Conservation (phyloP, 23 tunicate genomes). For the Oikopleura dioica region DNA sequence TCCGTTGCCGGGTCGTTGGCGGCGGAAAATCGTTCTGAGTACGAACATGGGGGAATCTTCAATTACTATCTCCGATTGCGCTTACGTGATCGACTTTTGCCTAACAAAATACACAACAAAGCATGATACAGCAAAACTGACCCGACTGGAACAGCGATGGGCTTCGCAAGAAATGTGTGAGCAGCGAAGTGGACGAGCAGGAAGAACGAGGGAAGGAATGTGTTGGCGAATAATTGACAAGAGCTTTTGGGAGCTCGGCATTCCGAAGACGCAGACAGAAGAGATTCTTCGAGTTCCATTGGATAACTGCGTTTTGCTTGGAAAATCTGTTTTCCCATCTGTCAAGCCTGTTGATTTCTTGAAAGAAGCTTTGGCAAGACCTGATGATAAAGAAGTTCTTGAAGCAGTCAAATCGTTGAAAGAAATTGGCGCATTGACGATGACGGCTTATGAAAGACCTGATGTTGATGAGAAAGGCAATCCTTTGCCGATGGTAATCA, state of each 20-base stretch:
- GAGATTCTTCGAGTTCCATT: conserved; percentile 54
- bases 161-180: conserved; percentile 42
- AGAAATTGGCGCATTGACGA: conserved; percentile 60
- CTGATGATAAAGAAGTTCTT: too few relatives aligned
- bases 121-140: conserved; percentile 32
- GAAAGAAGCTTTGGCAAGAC: too few relatives aligned
- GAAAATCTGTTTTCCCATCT: background rate
- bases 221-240: conserved; percentile 30
- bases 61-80: conserved; percentile 65
- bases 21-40: conserved; percentile 21
- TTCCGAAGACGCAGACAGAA: conserved; percentile 25
- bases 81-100: conserved; percentile 79
- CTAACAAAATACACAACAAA: conserved; percentile 33
- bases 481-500: too few relatives aligned
- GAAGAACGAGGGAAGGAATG: conserved; percentile 42
- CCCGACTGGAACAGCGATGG: conserved; percentile 48
- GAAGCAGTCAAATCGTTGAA: too few relatives aligned
- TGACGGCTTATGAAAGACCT: conserved; percentile 19
- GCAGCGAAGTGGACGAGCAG: conserved; percentile 70
- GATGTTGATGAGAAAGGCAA: too few relatives aligned
- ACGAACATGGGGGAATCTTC: conserved; percentile 96
- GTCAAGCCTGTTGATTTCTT: too few relatives aligned
- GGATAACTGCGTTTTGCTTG: conserved; percentile 38
- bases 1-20: too few relatives aligned
- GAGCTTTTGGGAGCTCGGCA: conserved; percentile 23